These are phyloP conservation scores for Mesochorus sp. DNA, from an alignment of 2,888 invertebrate genomes.

Conservation along the genomic window DNA sequence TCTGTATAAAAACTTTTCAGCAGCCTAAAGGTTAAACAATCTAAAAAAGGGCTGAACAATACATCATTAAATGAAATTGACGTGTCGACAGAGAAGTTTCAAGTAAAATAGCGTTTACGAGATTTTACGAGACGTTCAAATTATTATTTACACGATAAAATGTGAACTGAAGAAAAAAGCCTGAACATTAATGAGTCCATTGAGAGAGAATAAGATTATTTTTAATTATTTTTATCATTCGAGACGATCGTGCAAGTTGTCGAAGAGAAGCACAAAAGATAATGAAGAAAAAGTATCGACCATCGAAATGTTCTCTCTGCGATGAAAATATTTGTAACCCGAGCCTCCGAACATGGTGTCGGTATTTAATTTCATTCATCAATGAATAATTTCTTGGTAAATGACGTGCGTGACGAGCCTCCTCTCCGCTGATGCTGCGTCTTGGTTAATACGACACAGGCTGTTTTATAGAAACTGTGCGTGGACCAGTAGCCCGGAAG, in stretches of 20 bases:
- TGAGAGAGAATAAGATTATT: conserved; percentile 67
- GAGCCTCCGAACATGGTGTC: conserved; percentile 47
- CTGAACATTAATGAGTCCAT: too few relatives aligned
- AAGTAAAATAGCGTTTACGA: too few relatives aligned
- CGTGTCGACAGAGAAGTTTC: not conserved
- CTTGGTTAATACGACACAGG: not conserved
- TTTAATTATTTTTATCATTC: conserved; percentile 71
- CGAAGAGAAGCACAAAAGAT: not conserved
- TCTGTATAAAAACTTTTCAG: too few relatives aligned
- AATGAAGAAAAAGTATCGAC: not conserved
- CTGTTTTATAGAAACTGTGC: conserved; percentile 61
- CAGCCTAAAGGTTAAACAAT: too few relatives aligned
- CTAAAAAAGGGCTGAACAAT: too few relatives aligned
- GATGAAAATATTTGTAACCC: not conserved
- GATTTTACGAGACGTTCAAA: conserved; percentile 66
- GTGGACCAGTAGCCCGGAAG: conserved; percentile 26
- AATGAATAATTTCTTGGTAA: conserved; percentile 73
- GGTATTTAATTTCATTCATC: conserved; percentile 75
- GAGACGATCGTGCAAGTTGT: not conserved
- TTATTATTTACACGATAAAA: conserved; percentile 72
- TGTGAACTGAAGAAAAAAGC: conserved; percentile 3
- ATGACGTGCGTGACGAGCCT: conserved; percentile 70
- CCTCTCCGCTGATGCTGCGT: conserved; percentile 56
- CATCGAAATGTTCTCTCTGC: not conserved
- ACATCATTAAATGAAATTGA: not conserved